Conservation (phyloP, 2,113 vertebrate species). For the Solea senegalensis region DNA sequence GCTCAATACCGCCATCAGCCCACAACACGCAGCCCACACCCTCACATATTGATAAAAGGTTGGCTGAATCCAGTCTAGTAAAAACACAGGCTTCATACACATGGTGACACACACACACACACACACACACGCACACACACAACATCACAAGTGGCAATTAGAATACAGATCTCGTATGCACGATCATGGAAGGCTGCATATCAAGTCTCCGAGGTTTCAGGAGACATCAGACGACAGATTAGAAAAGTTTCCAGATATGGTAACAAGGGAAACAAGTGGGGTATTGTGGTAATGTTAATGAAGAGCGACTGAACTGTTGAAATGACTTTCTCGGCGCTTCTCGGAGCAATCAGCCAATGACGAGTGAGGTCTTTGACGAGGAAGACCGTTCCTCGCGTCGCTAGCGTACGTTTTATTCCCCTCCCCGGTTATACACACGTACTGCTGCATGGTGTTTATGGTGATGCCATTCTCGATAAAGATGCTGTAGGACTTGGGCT, state of each 20-base stretch:
- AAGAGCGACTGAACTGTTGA: conserved; percentile 42
- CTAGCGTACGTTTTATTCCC: conserved; percentile 35
- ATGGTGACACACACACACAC: background rate
- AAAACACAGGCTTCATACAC: conserved; percentile 20
- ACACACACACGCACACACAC: conserved; percentile 1
- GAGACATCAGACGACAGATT: conserved; percentile 32
- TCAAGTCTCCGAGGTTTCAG: conserved; percentile 34
- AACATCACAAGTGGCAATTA: conserved; percentile 33
- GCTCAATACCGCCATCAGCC: conserved; percentile 63
- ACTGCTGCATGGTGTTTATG: conserved; percentile 10
- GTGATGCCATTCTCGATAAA: conserved; percentile 27
- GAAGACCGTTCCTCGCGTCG: conserved; percentile 40
- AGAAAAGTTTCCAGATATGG: conserved; percentile 54
- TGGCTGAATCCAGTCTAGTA: conserved; percentile 30
- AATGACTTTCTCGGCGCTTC: conserved; percentile 54
- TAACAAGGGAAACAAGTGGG: conserved; percentile 71
- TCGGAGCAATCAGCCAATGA: conserved; percentile 58
- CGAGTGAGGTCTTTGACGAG: conserved; percentile 46
- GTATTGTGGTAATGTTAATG: conserved; percentile 74
- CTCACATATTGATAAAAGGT: conserved; percentile 41
- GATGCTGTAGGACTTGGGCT: conserved; percentile 7
- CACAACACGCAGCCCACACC: conserved; percentile 28
- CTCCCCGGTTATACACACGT: conserved; percentile 29
- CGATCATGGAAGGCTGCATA: conserved; percentile 4
- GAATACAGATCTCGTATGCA: conserved; percentile 17